Base-by-base conservation (phyloP, 2,797 vertebrate genomes). In the Pseudotriccus pelzelni region DNA sequence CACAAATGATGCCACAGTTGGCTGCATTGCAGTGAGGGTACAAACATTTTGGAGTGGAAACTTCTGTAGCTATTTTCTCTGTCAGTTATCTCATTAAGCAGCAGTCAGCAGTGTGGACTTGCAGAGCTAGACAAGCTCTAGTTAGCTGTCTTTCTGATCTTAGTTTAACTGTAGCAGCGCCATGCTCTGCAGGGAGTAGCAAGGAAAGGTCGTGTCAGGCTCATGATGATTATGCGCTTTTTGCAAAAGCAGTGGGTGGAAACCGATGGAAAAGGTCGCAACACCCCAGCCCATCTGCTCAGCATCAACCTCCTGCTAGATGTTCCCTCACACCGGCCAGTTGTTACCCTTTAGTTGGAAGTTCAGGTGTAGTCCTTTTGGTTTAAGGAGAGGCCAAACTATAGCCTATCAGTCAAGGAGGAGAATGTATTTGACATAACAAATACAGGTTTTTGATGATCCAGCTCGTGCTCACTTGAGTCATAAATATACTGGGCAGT, bases 231-330 rank as follows among this genome's bases (percentile, higher is more conserved):
- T 84, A 69, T 47, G 74, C 0, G 2, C 50, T n/a, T 70, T 90
- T 73, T 77, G 84, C 68, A 59, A 74, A 81, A 79, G 84, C 91
- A 52, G 34, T 34, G 84, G 68, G 72, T 87, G 93, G 68, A 92
- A 95, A 43, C 41, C 12, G 49, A 60, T 68, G 64, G 91, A 64
- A 89, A 68, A 85, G 82, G 72, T 74, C 85, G 36, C 94, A 85
- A 68, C 81, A 50, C 72, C 58, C 66, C 39, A 36, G 89, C 89
- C 93, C 96, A 93, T 96, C 91, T 96, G 95, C 95, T 97, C 89
- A 87, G 66, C 87, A 93, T 92, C 94, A 94, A 1, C 76, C 79
- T 89, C 79, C 72, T 94, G 89, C 91, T 85, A 50, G 79, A 90
- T 87, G 58, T 79, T 85, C 82, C 85, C 69, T 88, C 85, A 90